A percentile compares a stretch with the other conserved stretches of the same genome.
Conservation (phyloP, 2,888 invertebrate species). For the Molorchus minor region DNA sequence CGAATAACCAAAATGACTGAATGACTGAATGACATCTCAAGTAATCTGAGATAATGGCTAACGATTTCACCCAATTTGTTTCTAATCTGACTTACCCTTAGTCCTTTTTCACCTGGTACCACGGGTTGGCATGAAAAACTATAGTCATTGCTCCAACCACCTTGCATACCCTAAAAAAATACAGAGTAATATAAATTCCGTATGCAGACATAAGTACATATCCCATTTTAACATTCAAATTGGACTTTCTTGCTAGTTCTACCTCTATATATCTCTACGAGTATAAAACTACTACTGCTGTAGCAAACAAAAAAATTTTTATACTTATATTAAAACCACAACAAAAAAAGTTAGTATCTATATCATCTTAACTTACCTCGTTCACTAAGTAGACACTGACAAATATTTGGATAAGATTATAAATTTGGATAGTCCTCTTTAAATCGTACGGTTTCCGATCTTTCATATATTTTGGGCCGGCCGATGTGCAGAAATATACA, state of each 20-base stretch:
- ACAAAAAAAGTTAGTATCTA: background rate
- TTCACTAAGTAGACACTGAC: constrained; percentile 49
- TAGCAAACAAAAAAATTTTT: too few relatives aligned
- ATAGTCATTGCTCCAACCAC: constrained; percentile 68
- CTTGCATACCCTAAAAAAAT: constrained; percentile 54
- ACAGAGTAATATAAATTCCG: too few relatives aligned
- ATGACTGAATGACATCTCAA: background rate
- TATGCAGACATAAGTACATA: too few relatives aligned
- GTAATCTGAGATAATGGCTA: background rate
- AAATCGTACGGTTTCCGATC: constrained; percentile 70
- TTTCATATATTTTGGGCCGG: constrained; percentile 74
- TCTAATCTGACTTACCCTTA: constrained; percentile 53
- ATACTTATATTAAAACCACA: too few relatives aligned
- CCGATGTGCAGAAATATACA: constrained; percentile 66
- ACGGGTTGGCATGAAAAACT: constrained; percentile 78
- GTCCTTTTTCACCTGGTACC: constrained; percentile 65
- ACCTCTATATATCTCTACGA: too few relatives aligned
- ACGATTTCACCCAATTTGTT: too few relatives aligned
- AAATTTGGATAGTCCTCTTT: constrained; percentile 67
- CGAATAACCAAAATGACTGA: too few relatives aligned
- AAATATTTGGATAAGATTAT: constrained; percentile 73
- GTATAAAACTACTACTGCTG: too few relatives aligned
- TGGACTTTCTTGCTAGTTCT: too few relatives aligned
- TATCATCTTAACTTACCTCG: constrained; percentile 51
- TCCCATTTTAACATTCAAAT: too few relatives aligned